phyloP scores from a whole-genome alignment of 1,140 invertebrate genomes.

The Phymastichus coffea region DNA sequence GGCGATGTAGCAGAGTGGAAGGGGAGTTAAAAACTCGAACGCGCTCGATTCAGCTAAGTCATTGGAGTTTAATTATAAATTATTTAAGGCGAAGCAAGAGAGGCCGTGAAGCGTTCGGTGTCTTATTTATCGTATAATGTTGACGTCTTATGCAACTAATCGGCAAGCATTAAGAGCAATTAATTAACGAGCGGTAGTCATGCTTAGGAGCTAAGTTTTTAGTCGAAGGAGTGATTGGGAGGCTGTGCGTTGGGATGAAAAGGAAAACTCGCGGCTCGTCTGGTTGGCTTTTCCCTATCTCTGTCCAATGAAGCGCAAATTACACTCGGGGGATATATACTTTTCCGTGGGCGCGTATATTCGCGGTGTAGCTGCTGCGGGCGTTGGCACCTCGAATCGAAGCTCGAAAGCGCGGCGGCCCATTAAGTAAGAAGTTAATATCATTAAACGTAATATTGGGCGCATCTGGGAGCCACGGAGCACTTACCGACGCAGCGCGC shows the following conservation, averaged over 20 bases:
- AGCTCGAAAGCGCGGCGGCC: too few species aligned
- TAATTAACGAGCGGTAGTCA: slow-evolving; percentile 7
- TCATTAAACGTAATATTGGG: slow-evolving; percentile 60
- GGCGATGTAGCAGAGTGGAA: not conserved
- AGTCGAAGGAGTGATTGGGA: too few species aligned
- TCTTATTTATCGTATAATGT: slow-evolving; percentile 16
- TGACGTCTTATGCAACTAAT: slow-evolving; percentile 10
- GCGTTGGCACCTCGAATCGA: slow-evolving; percentile 54
- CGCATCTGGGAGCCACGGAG: slow-evolving; percentile 58
- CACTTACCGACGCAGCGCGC: slow-evolving; percentile 47
- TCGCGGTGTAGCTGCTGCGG: slow-evolving; percentile 22
- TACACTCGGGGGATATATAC: slow-evolving; percentile 44
- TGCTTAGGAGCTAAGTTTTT: slow-evolving; percentile 5
- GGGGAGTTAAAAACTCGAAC: not conserved
- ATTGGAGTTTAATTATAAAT: slow-evolving; percentile 27
- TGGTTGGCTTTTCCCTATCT: too few species aligned
- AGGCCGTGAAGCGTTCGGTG: not conserved
- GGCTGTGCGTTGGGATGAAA: too few species aligned
- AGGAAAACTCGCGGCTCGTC: too few species aligned
- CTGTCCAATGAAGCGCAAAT: too few species aligned
- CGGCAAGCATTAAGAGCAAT: slow-evolving; percentile 9
- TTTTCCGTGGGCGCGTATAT: slow-evolving; percentile 39
- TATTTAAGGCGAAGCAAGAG: slow-evolving; percentile 12
- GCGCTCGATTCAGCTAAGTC: slow-evolving; percentile 25
- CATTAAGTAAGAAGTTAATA: slow-evolving; percentile 61